These are phyloP conservation scores for Syngnathus typhle DNA, from an alignment of 2,113 vertebrate species.

Conservation along the genomic window DNA sequence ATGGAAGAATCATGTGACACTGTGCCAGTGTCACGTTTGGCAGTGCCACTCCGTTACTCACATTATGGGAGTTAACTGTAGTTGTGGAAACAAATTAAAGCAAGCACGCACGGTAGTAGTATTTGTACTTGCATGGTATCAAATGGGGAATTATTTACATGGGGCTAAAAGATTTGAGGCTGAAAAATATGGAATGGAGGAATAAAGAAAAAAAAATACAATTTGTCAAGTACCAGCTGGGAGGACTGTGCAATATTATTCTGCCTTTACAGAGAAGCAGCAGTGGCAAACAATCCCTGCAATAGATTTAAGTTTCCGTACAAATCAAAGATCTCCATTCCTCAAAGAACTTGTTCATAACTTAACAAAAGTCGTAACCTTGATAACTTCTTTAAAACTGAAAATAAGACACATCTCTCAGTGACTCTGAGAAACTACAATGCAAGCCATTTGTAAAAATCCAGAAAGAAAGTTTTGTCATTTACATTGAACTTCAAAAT, in stretches of 20 bases:
- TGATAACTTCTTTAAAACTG: slow-evolving; percentile 31
- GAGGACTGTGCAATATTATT: slow-evolving; percentile 85
- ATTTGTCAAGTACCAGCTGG: slow-evolving; percentile 65
- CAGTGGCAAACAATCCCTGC: slow-evolving; percentile 85
- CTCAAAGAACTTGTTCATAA: slow-evolving; percentile 51
- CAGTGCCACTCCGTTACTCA: slow-evolving; percentile 60
- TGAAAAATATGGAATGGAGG: slow-evolving; percentile 44
- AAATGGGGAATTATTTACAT: slow-evolving; percentile 63
- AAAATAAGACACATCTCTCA: slow-evolving; percentile 21
- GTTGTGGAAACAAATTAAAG: slow-evolving; percentile 59
- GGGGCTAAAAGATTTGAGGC: slow-evolving; percentile 57
- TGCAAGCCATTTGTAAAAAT: slow-evolving; percentile 66
- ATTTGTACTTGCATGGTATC: slow-evolving; percentile 63
- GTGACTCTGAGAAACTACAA: slow-evolving; percentile 35
- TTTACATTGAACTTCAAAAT: slow-evolving; percentile 74
- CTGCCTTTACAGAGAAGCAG: slow-evolving; percentile 77
- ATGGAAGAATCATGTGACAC: slow-evolving; percentile 55
- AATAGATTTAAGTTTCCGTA: slow-evolving; percentile 32
- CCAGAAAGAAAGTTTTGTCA: slow-evolving; percentile 59
- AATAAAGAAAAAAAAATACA: slow-evolving; percentile 24
- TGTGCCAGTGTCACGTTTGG: slow-evolving; percentile 51
- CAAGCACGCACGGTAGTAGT: slow-evolving; percentile 69
- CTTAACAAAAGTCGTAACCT: slow-evolving; percentile 40
- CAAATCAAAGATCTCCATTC: slow-evolving; percentile 51
- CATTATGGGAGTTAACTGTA: slow-evolving; percentile 60